Base-by-base conservation (phyloP, 2,888 invertebrate genomes). In the Drosophila fulvimacula region DNA sequence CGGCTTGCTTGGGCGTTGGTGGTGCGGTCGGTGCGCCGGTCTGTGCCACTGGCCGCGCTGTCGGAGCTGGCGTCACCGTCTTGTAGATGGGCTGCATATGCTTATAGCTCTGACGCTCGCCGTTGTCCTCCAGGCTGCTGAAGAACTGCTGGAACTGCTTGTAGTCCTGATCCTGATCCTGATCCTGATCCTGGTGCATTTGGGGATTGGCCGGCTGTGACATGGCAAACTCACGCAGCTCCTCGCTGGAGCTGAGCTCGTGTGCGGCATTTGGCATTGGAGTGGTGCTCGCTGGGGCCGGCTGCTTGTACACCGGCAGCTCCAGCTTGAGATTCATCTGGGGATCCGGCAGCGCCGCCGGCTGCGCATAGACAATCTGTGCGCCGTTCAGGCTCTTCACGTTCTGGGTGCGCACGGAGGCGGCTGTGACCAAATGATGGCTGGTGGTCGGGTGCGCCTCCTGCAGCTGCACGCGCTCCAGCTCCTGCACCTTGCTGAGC, bases 401-500 rank as follows among this genome's bases (percentile, higher is more conserved):
- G 44, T 82, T 82, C 24, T 79, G 84, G 1, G 69, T 88, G 39
- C 88, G 85, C 68, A 89, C 78, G 0, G 91, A 91, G 44, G 91
- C 91, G 1, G 91, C 81, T 13, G 88, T 88, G 13, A 82, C 87
- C 36, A 91, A 61, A 13, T 85, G 82, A 0, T 89, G 76, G 1
- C 69, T 27, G 5, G 55, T 38, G 0, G 85, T 83, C 0, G 82
- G 69, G 17, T 72, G 76, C 0, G 76, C 61, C 32, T 82, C 69
- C 44, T 78, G 86, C n/a, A 91, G 79, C 51, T 90, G 89, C 0
- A 91, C 91, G 1, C 92, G 86, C 59, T 92, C 91, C 44, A 92
- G 58, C 44, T 92, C 92, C 56, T 91, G 89, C 7, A 94, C 93
- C 46, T 94, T 93, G 44, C 92, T 92, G 36, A 94, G 83, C 3